phyloP scores from a whole-genome alignment of 2,797 vertebrate species.

The Galago senegalensis region DNA sequence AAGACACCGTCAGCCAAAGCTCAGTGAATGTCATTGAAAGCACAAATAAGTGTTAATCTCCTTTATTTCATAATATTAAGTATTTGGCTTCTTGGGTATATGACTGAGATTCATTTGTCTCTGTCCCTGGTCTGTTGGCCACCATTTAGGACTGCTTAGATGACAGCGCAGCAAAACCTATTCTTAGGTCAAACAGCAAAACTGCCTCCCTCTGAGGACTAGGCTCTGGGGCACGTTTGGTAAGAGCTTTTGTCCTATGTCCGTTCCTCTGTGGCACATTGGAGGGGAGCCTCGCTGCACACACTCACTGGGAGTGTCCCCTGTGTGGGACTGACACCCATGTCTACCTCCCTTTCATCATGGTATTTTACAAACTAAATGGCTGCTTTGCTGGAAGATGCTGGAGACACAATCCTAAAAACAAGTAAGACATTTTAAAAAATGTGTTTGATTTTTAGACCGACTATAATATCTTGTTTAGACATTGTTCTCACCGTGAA shows the following conservation, averaged over 20 bases:
- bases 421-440: neutral
- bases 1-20: neutral
- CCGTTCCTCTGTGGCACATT: neutral
- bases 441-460: too few species aligned
- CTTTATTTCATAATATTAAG: neutral
- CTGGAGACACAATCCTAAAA: neutral
- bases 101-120: neutral
- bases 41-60: neutral
- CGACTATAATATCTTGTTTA: neutral
- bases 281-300: neutral
- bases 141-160: neutral
- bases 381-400: neutral
- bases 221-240: neutral
- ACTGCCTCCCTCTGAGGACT: neutral
- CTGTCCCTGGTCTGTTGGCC: neutral
- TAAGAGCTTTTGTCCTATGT: neutral
- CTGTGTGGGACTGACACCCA: neutral
- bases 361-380: neutral
- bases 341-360: neutral
- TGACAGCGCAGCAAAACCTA: neutral
- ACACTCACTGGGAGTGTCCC: neutral
- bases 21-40: neutral
- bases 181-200: neutral
- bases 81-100: neutral
- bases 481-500: neutral